Conservation (phyloP, 2,888 invertebrate genomes). For the Pyralis farinalis region DNA sequence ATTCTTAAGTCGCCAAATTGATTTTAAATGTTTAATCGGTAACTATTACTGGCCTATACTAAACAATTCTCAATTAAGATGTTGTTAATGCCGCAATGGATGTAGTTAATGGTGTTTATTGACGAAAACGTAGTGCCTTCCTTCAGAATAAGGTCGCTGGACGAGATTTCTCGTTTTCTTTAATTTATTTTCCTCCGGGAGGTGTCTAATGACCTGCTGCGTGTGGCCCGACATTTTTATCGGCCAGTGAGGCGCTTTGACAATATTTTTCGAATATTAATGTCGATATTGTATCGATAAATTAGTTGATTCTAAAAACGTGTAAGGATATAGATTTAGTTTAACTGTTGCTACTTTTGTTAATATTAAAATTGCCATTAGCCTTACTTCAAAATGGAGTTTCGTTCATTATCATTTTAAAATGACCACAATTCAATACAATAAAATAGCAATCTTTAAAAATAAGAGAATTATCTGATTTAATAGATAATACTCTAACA, state of each 20-base stretch:
- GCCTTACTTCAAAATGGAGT: too few species aligned
- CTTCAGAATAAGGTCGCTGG: conserved; percentile 55
- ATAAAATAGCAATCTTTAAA: too few species aligned
- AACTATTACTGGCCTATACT: conserved; percentile 29
- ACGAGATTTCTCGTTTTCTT: conserved; percentile 75
- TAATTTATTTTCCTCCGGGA: conserved; percentile 76
- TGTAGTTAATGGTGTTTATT: conserved; percentile 12
- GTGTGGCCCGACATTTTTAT: conserved; percentile 79
- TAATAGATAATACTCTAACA: too few species aligned
- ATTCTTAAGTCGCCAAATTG: conserved; percentile 28
- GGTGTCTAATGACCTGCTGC: conserved; percentile 79
- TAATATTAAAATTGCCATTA: too few species aligned
- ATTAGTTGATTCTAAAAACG: conserved; percentile 19
- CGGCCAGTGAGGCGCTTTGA: conserved; percentile 68
- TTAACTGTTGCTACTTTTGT: too few species aligned
- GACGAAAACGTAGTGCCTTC: conserved; percentile 30
- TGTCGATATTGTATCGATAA: conserved; percentile 59
- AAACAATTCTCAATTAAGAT: neutral
- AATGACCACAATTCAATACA: too few species aligned
- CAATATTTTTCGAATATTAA: conserved; percentile 75
- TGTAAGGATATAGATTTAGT: too few species aligned
- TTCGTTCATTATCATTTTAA: too few species aligned
- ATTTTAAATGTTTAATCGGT: conserved; percentile 6
- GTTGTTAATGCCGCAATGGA: conserved; percentile 25
- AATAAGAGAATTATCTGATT: conserved; percentile 6